Evolutionary conservation across 2,797 vertebrate species (phyloP).

Genomic region (Cetoscarus ocellatus): DNA sequence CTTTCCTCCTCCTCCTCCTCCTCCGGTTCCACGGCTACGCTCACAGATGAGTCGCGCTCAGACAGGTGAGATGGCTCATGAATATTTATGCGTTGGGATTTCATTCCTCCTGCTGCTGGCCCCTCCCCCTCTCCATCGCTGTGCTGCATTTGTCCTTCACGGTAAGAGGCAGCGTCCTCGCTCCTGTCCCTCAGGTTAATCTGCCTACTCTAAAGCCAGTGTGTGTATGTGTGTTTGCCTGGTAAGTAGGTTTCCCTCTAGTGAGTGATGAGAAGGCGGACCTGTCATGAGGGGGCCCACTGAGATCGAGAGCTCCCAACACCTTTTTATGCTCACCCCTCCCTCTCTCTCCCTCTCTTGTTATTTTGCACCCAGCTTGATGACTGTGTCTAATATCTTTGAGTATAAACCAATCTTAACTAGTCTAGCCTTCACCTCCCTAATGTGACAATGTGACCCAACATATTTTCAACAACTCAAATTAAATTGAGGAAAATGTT

Average conservation of each 20-base stretch:
- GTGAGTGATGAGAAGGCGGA: conserved; percentile 81
- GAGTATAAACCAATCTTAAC: no score
- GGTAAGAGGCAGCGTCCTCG: conserved; percentile 82
- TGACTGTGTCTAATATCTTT: conserved; percentile 1
- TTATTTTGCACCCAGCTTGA: conserved; percentile 28
- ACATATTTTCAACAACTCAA: no score
- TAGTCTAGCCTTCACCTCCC: no score
- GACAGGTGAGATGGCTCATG: conserved; percentile 85
- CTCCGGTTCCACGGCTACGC: conserved; percentile 65
- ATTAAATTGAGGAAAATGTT: no score
- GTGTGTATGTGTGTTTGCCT: conserved; percentile 43
- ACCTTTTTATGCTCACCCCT: conserved; percentile 31
- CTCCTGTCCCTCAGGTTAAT: conserved; percentile 84
- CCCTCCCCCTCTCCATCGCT: conserved; percentile 77
- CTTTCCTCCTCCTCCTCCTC: conserved; percentile 29
- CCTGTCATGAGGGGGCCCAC: conserved; percentile 74
- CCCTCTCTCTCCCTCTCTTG: conserved; percentile 20
- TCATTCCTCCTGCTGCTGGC: conserved; percentile 76
- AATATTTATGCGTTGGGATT: conserved; percentile 85
- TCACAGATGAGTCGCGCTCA: conserved; percentile 81
- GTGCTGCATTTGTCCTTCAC: conserved; percentile 83
- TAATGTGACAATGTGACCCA: no score
- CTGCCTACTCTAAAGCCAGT: conserved; percentile 73
- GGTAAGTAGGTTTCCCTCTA: conserved; percentile 74
- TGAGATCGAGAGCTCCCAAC: conserved; percentile 74